Base-by-base conservation (phyloP, 2,797 vertebrate genomes). In the Capromys pilorides region DNA sequence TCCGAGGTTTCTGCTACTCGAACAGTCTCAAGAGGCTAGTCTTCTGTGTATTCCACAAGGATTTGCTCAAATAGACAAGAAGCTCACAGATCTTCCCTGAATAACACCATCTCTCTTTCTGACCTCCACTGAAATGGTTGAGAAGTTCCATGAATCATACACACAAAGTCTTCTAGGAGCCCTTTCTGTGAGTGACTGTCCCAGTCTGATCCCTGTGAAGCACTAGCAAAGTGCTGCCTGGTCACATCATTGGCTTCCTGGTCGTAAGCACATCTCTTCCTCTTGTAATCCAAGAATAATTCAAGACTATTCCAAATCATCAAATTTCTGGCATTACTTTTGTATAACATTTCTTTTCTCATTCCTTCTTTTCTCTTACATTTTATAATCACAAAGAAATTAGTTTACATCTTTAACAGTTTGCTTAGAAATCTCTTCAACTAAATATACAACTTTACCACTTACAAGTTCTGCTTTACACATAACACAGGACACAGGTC, bases 361-460 rank as follows among this genome's bases (percentile, higher is more conserved):
- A 64, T 10, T 94, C 51, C 67, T 6, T 83, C 7, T 67, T 45
- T 78, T 86, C 54, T 89, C 45, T 89, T 39, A 51, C 2, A 28
- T 90, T 80, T 93, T 90, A 62, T 91, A 54, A 87, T 75, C 24
- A 67, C 80, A 31, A 90, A 71, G 22, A 90, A 94, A 90, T 22
- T 24, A 36, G 45, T 77, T 22, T 79, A 57, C 6, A 82, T n/a
- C 41, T 80, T 64, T 45, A 87, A 22, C 31, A 39, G 19, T 91
- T 88, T 87, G 33, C 36, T 69, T 88, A 49, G 39, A 73, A 82
- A 73, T 73, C 45, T 79, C 75, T 88, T 90, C 26, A 41, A 12
- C 39, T 85, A 80, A 71, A 59, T 81, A 77, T 64, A n/a, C 59
- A 93, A 19, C 28, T 80, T 81, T 54, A 79, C 75, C 54, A 9